Base-by-base conservation (phyloP, 2,888 invertebrate species). In the Anoplius nigerrimus region DNA sequence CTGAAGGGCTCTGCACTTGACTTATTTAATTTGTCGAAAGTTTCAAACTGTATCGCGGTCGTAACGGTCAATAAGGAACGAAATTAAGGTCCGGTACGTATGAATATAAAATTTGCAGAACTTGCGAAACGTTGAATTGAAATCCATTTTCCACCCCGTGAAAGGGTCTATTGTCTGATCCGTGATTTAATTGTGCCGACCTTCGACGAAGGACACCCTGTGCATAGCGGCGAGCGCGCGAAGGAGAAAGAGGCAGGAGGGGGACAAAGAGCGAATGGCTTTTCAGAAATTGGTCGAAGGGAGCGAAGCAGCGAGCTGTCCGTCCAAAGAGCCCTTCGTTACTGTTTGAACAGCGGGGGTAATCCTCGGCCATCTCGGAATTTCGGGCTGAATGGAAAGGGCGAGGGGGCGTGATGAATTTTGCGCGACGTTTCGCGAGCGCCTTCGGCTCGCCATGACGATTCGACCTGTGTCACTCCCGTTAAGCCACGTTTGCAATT, bases 311-410 rank as follows among this genome's bases (percentile, higher is more conserved):
- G 55, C 65, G 62, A 57, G 56, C 64, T 42, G 68, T 34, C 61
- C 51, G 61, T 66, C 53, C 43, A 43, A 62, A 68, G 70, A 58
- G 43, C 56, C 62, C 74, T 71, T 64, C 62, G 67, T 66, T 63
- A 56, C 62, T 65, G 72, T 78, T 78, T 78, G 77, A 77, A 74
- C 76, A 74, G 68, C 70, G n/a, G n/a, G n/a, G 70, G 68, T 79
- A 79, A 78, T 78, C 79, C 78, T 62, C 62, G 66, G 60, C 61
- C 59, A 63, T 75, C 66, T 66, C 53, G 71, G 67, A 57, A 71
- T 73, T 74, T 62, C 59, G 66, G 76, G 59, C n/a, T 63, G 71
- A 63, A 69, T 5, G 27, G 27, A 2, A 27, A 65, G 65, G 73
- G 64, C 67, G 62, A 51, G 59, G 56, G 48, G 45, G 60, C 61